phyloP scores from a whole-genome alignment of 1,140 invertebrate genomes.

The Rhopalosiphum maidis region DNA sequence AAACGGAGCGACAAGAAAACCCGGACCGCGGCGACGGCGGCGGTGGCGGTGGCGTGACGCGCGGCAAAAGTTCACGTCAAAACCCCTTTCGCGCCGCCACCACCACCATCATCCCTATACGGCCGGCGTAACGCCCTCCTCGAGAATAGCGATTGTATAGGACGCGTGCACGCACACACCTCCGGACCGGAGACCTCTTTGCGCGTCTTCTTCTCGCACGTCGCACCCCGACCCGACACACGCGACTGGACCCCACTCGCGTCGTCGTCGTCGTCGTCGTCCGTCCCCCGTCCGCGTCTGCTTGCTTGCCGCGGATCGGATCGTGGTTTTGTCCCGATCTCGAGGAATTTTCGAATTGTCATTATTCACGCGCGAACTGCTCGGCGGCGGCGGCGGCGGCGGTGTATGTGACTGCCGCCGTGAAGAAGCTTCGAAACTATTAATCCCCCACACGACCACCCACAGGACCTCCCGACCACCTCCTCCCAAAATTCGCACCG shows the following conservation, averaged over 20 bases:
- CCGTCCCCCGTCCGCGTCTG: too few relatives aligned
- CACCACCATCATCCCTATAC: too few relatives aligned
- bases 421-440: conserved; percentile 49
- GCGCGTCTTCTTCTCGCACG: background rate
- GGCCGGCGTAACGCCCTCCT: background rate
- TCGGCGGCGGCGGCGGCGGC: background rate
- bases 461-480: too few relatives aligned
- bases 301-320: background rate
- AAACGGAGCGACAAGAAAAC: background rate
- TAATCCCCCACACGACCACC: background rate
- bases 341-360: conserved; percentile 24
- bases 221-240: too few relatives aligned
- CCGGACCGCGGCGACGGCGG: background rate
- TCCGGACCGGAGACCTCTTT: background rate
- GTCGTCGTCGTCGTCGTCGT: too few relatives aligned
- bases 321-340: conserved; percentile 14
- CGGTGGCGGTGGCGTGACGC: background rate
- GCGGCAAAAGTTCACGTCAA: conserved; percentile 38
- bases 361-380: conserved; percentile 50
- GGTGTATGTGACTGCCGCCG: background rate
- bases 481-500: too few relatives aligned
- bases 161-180: background rate
- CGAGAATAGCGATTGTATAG: background rate
- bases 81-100: background rate
- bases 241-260: too few relatives aligned